Base-by-base conservation (phyloP, 2,797 vertebrate genomes). In the Paramormyrops hopkinsi region DNA sequence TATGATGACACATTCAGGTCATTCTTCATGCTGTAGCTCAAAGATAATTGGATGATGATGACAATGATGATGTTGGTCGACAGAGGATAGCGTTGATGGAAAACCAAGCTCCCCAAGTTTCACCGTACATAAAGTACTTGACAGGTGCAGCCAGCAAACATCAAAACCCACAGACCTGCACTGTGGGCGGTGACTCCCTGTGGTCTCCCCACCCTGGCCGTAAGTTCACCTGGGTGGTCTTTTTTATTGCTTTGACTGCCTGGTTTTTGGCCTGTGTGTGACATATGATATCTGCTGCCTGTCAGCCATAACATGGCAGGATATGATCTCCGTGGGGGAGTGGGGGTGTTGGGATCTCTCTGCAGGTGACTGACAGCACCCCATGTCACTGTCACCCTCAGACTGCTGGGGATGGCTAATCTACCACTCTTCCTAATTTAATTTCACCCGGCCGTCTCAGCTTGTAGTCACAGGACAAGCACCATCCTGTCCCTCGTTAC, bases 141-240 rank as follows among this genome's bases (percentile, higher is more conserved):
- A 76, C 29, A 76, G 33, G 33, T 8, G 73, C 6, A 2, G 17
- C 29, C 73, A 19, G 73, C 33, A 19, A 37, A 76, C 37, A 41
- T 19, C 73, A 37, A 37, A 76, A 76, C 14, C 73, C 73, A 76
- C 73, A 76, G 37, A 41, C 73, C 37, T 8, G 5, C 37, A 76
- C 33, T 76, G 33, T 41, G 37, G 4, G 12, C 73, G 9, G 29
- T 7, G 5, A 29, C 11, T 29, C 53, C 11, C 22, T n/a, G 37
- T n/a, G 12, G 4, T 22, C 22, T 12, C n/a, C 56, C 25, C 37
- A n/a, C 29, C n/a, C 11, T 76, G 69, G 14, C 8, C 12, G 14
- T 19, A 59, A 22, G 11, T 89, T 93, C 90, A 54, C 88, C 93
- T 95, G 94, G 95, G 94, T 95, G 95, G 95, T 91, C 94, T 91